phyloP scores from a whole-genome alignment of 1,140 invertebrate genomes.

The Leguminivora glycinivorella region DNA sequence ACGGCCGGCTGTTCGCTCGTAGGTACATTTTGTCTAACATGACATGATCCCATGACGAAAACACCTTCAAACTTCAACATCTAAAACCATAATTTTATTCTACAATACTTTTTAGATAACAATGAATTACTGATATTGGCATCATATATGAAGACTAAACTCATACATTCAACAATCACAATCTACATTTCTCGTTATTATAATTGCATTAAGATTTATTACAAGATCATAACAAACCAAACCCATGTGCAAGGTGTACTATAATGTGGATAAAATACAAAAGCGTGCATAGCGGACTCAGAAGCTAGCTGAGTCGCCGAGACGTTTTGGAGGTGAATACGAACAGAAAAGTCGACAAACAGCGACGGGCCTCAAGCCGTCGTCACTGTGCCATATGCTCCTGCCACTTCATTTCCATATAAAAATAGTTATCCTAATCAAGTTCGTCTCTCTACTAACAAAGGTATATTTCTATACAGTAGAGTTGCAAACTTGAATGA shows the following conservation, averaged over 20 bases:
- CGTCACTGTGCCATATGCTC: slow-evolving; percentile 35
- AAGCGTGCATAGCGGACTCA: slow-evolving; percentile 72
- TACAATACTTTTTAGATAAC: slow-evolving; percentile 6
- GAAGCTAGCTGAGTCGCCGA: slow-evolving; percentile 63
- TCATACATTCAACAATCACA: neutral
- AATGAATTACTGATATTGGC: neutral
- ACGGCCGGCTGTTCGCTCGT: neutral
- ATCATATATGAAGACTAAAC: slow-evolving; percentile 6
- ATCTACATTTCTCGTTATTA: neutral
- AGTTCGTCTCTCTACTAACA: neutral
- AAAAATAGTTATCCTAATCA: neutral
- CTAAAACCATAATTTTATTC: neutral
- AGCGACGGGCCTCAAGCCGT: slow-evolving; percentile 34
- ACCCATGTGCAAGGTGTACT: slow-evolving; percentile 4
- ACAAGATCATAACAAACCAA: slow-evolving; percentile 16
- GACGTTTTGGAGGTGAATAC: slow-evolving; percentile 53
- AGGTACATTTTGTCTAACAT: neutral
- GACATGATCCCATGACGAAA: neutral
- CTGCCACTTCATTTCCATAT: neutral
- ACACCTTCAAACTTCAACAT: neutral
- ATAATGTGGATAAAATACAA: slow-evolving; percentile 26
- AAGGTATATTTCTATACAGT: neutral
- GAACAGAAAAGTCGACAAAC: slow-evolving; percentile 37
- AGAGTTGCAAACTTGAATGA: neutral
- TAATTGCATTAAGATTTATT: slow-evolving; percentile 11